Percentiles rank a stretch among this genome's conserved stretches.
These are phyloP conservation scores for Cyphomyrus plagiostoma DNA, from an alignment of 2,113 vertebrate genomes.

Conservation along the genomic window DNA sequence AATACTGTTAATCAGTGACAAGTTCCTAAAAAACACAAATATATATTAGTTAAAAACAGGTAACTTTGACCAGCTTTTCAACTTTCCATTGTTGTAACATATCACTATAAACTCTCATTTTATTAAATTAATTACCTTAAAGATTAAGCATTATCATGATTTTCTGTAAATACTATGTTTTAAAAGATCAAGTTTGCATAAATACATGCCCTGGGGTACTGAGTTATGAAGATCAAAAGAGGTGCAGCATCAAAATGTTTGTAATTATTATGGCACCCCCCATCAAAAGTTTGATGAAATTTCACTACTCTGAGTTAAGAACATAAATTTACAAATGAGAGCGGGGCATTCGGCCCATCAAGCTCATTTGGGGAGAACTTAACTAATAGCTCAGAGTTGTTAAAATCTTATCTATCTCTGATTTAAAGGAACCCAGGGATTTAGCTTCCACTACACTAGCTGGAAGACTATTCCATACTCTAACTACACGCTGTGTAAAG, in stretches of 20 bases:
- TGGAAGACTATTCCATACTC: no score
- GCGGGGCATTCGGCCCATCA: no score
- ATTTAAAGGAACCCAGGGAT: no score
- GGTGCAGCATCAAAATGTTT: not conserved
- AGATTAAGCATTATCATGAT: not conserved
- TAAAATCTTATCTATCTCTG: no score
- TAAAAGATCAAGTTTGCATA: not conserved
- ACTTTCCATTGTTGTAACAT: not conserved
- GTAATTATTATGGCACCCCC: no score
- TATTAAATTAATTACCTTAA: not conserved
- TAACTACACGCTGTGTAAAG: no score
- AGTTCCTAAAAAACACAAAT: not conserved
- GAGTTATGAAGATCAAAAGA: not conserved
- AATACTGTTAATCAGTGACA: not conserved
- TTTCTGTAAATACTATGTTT: not conserved
- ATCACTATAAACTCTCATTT: not conserved
- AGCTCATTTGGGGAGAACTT: no score
- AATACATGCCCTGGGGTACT: not conserved
- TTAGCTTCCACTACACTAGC: no score
- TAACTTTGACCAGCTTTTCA: not conserved
- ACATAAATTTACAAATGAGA: no score
- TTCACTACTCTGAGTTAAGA: not conserved
- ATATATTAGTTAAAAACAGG: not conserved
- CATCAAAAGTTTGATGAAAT: not conserved
- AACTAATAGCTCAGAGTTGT: no score